Base-by-base conservation (phyloP, 1,140 invertebrate species). In the Elymnias hypermnestra region DNA sequence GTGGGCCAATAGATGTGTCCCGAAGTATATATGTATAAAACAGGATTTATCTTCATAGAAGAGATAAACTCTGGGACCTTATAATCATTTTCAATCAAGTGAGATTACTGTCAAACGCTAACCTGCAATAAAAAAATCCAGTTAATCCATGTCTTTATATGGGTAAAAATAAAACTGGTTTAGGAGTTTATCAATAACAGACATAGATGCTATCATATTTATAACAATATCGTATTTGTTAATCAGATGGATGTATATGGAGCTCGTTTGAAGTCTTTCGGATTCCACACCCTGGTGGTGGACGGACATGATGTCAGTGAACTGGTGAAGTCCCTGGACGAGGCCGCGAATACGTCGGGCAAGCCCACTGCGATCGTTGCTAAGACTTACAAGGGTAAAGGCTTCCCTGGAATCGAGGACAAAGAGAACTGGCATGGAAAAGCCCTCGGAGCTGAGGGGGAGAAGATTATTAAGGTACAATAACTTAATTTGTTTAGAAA, bases 341-440 rank as follows among this genome's bases (percentile, higher is more conserved):
- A 94, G 74, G 95, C 95, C 1, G 87, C 92, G 15, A 81, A 82
- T 14, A 92, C 91, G 0, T 92, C 93, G 71, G 95, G 90, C 21
- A 93, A 94, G 69, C 98, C 98, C 15, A 98, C 97, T 8, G 97
- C 95, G 33, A 90, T 99, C 22, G 85, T 99, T 36, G 96, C 96
- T 14, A 98, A 98, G 88, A 99, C 98, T 0, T 97, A 91, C 73
- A 99, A 99, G 86, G 98, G 98, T 3, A 95, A 92, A 72, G 91
- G 93, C 53, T 97, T 97, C 77, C 90, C 92, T 38, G 68, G 90
- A 18, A 96, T 99, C 71, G 97, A 98, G 83, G 94, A 99, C 86
- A 31, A 90, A 50, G 93, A 97, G 33, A 97, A 98, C 75, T 99
- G 97, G 97, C 98, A 99, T 76, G 98, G 98, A 25, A 99, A 99